These are phyloP conservation scores for Sinocyclocheilus maitianheensis DNA, from an alignment of 2,113 vertebrate species.

Conservation along the genomic window DNA sequence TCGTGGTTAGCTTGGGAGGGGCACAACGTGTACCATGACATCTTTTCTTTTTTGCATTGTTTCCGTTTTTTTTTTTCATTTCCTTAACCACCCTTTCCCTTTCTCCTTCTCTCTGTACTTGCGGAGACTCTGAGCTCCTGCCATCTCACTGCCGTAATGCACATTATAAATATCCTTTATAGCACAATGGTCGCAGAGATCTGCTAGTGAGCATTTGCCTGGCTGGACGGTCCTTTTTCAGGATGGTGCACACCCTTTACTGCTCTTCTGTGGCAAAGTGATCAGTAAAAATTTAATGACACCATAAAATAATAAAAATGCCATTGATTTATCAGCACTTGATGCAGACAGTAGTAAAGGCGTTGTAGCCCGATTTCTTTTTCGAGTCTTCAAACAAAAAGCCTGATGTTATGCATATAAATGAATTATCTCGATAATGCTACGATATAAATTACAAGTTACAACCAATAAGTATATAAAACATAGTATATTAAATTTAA, in stretches of 20 bases:
- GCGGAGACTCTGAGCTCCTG: conserved; percentile 31
- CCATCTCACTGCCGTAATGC: conserved; percentile 54
- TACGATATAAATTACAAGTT: conserved; percentile 89
- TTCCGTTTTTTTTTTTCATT: conserved; percentile 34
- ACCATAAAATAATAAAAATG: conserved; percentile 99
- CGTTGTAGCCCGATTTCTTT: conserved; percentile 94
- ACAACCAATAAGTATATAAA: conserved; percentile 99
- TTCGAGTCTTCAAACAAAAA: conserved; percentile 91
- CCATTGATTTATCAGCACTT: conserved; percentile 98
- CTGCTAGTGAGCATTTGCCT: conserved; percentile 76
- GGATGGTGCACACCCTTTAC: conserved; percentile 89
- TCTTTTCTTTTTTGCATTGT: conserved; percentile 77
- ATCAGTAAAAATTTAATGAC: conserved; percentile 99
- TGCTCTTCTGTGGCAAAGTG: conserved; percentile 92
- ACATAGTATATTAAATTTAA: conserved; percentile 97
- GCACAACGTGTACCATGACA: conserved; percentile 72
- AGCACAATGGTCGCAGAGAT: conserved; percentile 78
- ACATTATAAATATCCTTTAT: conserved; percentile 85
- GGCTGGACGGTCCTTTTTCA: conserved; percentile 80
- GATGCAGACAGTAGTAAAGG: conserved; percentile 90
- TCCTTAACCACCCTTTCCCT: conserved; percentile 49
- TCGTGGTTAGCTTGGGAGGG: conserved; percentile 78
- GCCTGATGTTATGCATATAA: conserved; percentile 85
- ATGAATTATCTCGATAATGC: conserved; percentile 85
- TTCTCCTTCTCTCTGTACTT: conserved; percentile 46